phyloP scores from a whole-genome alignment of 2,113 vertebrate species.

The Lontra canadensis region DNA sequence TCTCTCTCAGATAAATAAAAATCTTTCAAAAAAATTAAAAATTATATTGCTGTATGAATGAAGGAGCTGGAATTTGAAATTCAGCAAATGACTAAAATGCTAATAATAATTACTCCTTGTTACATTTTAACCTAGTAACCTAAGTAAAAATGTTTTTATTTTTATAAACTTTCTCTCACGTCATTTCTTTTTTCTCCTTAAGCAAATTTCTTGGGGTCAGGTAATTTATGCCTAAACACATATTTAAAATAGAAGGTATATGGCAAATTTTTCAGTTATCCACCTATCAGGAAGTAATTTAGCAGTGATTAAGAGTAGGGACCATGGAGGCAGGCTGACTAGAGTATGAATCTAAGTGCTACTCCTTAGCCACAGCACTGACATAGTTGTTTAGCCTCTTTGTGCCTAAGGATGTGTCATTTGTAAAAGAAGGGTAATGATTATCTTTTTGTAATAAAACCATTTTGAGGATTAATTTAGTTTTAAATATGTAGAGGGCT shows the following conservation, averaged over 20 bases:
- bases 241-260: not conserved
- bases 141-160: conserved; percentile 14
- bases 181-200: not conserved
- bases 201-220: not conserved
- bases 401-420: not conserved
- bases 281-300: not conserved
- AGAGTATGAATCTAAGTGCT: not conserved
- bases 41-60: not conserved
- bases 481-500: not conserved
- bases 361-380: not conserved
- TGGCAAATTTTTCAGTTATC: not conserved
- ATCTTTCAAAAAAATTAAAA: not conserved
- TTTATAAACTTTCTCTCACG: not conserved
- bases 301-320: not conserved
- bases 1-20: too few relatives aligned
- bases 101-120: not conserved
- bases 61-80: conserved; percentile 20
- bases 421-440: not conserved
- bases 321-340: not conserved
- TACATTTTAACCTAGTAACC: not conserved
- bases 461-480: not conserved
- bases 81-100: not conserved
- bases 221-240: not conserved
- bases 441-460: not conserved
- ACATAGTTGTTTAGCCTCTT: not conserved